Base-by-base conservation (phyloP, 2,797 vertebrate genomes). In the Cossypha niveicapilla region DNA sequence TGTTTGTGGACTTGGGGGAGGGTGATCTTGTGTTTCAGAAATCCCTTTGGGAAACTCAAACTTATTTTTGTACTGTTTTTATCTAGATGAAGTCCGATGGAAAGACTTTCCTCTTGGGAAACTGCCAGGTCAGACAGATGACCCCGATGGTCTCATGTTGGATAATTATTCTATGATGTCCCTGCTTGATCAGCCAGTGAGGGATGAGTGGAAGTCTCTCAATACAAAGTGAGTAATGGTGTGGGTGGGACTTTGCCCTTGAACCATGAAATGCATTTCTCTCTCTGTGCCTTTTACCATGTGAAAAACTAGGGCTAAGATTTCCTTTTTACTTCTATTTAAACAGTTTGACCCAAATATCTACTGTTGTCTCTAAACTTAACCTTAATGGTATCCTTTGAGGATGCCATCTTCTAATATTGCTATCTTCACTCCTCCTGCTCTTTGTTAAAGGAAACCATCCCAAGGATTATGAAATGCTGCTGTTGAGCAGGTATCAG, bases 91-190 rank as follows among this genome's bases (percentile, higher is more conserved):
- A 74, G 97, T 99, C 22, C 86, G 82, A 41, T 99, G 99, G 99
- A 98, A 97, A 48, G 97, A 98, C 70, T 98, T 97, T 56, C 98
- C 99, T 35, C 96, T 99, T 50, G 99, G 99, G 32, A 98, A 98
- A 90, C 97, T 99, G 47, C 99, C 99, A 1, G 98, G 98, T 67
- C 99, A 99, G 95, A 98, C 98, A 0, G 99, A 99, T 7, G 99
- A 99, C 82, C 99, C 99, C 4, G 98, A 98, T 14, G 97, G 97
- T 92, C 98, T 99, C 57, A 98, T 99, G 98, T 68, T 98, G 94
- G 98, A 99, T 41, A 98, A 97, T 92, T 99, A 98, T 76, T 98
- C 98, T 4, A 97, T 98, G 54, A 98, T 99, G 98, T 98, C 98
- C 4, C 98, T 99, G 32, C 98, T 98, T 60, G 99, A 99, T 96